Evolutionary conservation across 2,113 vertebrate species (phyloP).

Genomic region (Cyprinodon tularosa): DNA sequence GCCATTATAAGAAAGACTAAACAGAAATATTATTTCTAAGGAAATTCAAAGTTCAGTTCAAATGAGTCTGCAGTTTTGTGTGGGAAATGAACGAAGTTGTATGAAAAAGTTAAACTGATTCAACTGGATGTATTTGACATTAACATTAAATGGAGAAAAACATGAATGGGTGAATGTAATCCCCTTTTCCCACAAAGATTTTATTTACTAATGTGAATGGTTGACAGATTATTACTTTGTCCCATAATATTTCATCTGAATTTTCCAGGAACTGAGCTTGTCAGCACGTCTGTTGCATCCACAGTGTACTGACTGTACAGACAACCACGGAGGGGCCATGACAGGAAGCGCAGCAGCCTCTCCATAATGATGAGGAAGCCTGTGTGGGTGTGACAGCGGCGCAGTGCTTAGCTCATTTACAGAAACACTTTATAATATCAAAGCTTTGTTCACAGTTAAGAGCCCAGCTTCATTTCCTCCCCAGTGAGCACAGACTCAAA

Average conservation of each 20-base stretch:
- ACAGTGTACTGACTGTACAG: slow-evolving; percentile 60
- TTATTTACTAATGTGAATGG: slow-evolving; percentile 21
- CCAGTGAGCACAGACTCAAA: slow-evolving; percentile 2
- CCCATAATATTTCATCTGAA: slow-evolving; percentile 47
- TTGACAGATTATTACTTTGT: slow-evolving; percentile 36
- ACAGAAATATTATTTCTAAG: background rate
- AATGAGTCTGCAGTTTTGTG: background rate
- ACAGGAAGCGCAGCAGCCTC: slow-evolving; percentile 57
- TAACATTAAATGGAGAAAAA: background rate
- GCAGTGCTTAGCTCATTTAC: slow-evolving; percentile 20
- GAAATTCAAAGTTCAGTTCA: background rate
- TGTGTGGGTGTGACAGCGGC: slow-evolving; percentile 37
- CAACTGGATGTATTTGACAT: background rate
- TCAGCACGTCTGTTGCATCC: slow-evolving; percentile 41
- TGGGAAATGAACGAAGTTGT: background rate
- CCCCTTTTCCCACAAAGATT: slow-evolving; percentile 27
- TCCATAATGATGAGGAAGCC: slow-evolving; percentile 46
- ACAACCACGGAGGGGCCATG: slow-evolving; percentile 63
- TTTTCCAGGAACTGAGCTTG: slow-evolving; percentile 56
- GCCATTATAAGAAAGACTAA: background rate
- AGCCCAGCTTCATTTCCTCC: slow-evolving; percentile 47
- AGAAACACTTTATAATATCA: slow-evolving; percentile 27
- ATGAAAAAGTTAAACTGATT: background rate
- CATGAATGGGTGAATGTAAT: slow-evolving; percentile 37
- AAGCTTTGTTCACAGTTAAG: slow-evolving; percentile 24